Evolutionary conservation across 1,140 invertebrate species (phyloP), one percentile per base, ranked within the genome.

Genomic region (Apis dorsata): DNA sequence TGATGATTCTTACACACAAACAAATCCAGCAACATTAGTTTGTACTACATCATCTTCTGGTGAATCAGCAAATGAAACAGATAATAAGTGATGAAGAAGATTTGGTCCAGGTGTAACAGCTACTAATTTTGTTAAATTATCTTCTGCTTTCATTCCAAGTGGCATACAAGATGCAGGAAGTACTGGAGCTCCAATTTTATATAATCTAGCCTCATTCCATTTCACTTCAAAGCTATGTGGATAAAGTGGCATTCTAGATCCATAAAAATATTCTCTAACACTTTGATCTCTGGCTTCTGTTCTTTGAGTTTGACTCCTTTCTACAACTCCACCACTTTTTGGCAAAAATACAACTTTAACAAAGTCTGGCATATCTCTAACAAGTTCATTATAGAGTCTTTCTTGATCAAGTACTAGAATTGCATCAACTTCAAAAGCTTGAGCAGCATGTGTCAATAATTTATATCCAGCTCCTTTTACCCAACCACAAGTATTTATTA

Each of bases 401-500:
- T 99, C 99, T 93, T 99, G 99, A 93, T 99, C 99, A 71, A 99
- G 92, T 0, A 99, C 99, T 83, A 99, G 94, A 89, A 99, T 98
- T 0, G 99, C 96, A 92, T 99, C 98, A 4, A 99, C 98, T 95
- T 99, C 98, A 94, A 99, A 99, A 11, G 97, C 97, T 90, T 98
- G 96, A 1, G 98, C 98, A 10, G 98, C 96, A 90, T 99, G 97
- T 15, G 96, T 96, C 17, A 98, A 91, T 66, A 97, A 94, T 90
- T 97, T 96, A 91, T 98, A 99, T 0, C 98, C 98, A 12, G 96
- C 96, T 2, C 96, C 97, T 94, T 99, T 98, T 0, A 99, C 96
- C 98, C 98, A 99, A 2, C 99, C 99, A 91, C 98, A 99, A 1
- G 99, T 99, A 92, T 99, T 99, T 73, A 99, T 99, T 59, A 99